A percentile compares a stretch with the other conserved stretches of the same genome.
These are phyloP conservation scores for Boulengerochromis microlepis DNA, from an alignment of 2,113 vertebrate species.

Conservation along the genomic window DNA sequence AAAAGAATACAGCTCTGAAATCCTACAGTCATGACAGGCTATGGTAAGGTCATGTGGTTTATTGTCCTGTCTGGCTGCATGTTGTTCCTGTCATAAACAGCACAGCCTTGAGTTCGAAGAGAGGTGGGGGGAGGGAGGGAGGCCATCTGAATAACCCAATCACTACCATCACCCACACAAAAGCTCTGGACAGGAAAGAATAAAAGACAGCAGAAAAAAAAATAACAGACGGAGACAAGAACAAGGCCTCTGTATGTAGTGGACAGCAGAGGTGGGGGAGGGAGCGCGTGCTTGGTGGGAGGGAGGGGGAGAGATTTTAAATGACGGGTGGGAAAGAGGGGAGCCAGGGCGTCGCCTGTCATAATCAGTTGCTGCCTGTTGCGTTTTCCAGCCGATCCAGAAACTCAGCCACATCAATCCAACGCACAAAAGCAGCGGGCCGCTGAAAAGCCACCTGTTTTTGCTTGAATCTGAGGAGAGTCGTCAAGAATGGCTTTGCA, in stretches of 20 bases:
- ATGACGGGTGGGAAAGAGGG: slow-evolving; percentile 15
- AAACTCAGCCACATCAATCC: background rate
- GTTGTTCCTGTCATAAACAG: slow-evolving; percentile 55
- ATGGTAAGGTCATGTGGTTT: slow-evolving; percentile 7
- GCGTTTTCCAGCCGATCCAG: slow-evolving; percentile 4
- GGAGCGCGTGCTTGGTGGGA: slow-evolving; percentile 24
- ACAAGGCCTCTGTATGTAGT: slow-evolving; percentile 55
- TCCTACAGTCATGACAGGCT: background rate
- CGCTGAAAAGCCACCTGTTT: slow-evolving; percentile 41
- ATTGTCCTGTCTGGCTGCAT: slow-evolving; percentile 17
- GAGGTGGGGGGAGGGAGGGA: background rate
- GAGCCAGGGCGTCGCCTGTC: slow-evolving; percentile 14
- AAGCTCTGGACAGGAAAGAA: slow-evolving; percentile 42
- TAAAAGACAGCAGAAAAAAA: slow-evolving; percentile 1
- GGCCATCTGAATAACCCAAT: slow-evolving; percentile 52
- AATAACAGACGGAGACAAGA: slow-evolving; percentile 28
- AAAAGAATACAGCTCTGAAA: background rate
- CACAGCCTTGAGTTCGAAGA: slow-evolving; percentile 48
- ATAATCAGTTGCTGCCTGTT: slow-evolving; percentile 42
- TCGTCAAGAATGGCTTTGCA: background rate
- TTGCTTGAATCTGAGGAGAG: background rate
- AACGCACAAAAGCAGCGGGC: background rate
- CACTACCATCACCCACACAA: slow-evolving; percentile 56
- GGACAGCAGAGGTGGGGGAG: slow-evolving; percentile 16
- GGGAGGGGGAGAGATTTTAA: slow-evolving; percentile 16